Percentiles rank a stretch among this genome's conserved stretches.
These are phyloP conservation scores for Forbesichthys papilliferus DNA, from an alignment of 2,113 vertebrate genomes.

Conservation along the genomic window DNA sequence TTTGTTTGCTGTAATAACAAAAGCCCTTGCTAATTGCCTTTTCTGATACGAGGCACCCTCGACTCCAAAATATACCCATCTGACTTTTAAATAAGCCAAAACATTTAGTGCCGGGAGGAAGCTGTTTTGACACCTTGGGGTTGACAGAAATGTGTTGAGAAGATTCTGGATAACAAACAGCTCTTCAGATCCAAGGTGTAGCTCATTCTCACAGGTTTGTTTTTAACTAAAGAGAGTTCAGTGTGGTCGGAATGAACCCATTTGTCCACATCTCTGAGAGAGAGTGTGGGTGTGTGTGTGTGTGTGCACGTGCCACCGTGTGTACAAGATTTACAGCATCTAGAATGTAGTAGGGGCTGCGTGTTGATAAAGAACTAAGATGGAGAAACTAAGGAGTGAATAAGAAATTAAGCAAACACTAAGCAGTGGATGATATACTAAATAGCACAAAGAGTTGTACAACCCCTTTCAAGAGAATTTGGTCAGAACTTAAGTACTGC, in stretches of 20 bases:
- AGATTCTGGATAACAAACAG: neutral
- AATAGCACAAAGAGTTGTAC: conserved; percentile 43
- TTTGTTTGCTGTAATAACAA: conserved; percentile 71
- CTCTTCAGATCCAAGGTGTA: neutral
- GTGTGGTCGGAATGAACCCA: conserved; percentile 68
- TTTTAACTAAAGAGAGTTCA: conserved; percentile 66
- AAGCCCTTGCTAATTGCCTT: conserved; percentile 65
- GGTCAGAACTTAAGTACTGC: too few species aligned
- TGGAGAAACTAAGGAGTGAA: conserved; percentile 56
- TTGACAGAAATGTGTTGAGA: neutral
- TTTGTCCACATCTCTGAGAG: conserved; percentile 68
- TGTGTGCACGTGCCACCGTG: conserved; percentile 21
- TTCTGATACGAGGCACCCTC: conserved; percentile 48
- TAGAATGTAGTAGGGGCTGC: conserved; percentile 58
- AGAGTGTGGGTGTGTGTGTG: conserved; percentile 32
- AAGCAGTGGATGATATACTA: too few species aligned
- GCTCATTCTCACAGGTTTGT: neutral
- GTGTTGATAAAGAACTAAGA: conserved; percentile 64
- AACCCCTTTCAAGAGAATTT: conserved; percentile 53
- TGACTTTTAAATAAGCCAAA: conserved; percentile 66
- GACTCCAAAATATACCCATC: conserved; percentile 18
- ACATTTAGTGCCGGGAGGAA: neutral
- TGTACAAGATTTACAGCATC: conserved; percentile 36
- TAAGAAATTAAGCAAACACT: too few species aligned
- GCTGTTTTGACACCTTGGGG: conserved; percentile 6